These are phyloP conservation scores for Hypomecis atomaria DNA, from an alignment of 2,888 invertebrate species.

Conservation along the genomic window DNA sequence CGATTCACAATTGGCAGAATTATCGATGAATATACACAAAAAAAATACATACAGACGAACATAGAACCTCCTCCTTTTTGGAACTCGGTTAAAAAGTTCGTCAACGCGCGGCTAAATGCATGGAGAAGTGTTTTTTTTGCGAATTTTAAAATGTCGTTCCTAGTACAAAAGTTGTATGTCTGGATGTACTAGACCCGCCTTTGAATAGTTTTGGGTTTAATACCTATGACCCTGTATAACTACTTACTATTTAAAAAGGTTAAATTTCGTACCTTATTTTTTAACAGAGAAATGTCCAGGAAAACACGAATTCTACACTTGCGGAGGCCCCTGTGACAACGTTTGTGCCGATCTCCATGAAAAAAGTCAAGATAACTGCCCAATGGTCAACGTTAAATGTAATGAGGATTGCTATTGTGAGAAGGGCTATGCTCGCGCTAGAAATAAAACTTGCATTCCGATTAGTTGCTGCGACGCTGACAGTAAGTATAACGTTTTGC, in stretches of 20 bases:
- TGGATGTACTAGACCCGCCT: too few relatives aligned
- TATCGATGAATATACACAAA: too few relatives aligned
- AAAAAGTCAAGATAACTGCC: slow-evolving; percentile 49
- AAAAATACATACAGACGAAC: too few relatives aligned
- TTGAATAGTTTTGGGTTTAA: too few relatives aligned
- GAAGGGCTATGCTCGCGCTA: slow-evolving; percentile 52
- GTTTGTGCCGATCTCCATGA: slow-evolving; percentile 47
- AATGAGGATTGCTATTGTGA: slow-evolving; percentile 57
- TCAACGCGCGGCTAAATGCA: too few relatives aligned
- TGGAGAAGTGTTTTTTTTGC: too few relatives aligned
- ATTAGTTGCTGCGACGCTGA: slow-evolving; percentile 40
- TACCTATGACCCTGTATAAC: too few relatives aligned
- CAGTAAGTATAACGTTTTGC: background rate
- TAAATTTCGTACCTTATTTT: background rate
- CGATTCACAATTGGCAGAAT: too few relatives aligned
- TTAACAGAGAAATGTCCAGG: slow-evolving; percentile 48
- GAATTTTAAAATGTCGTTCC: too few relatives aligned
- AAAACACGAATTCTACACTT: slow-evolving; percentile 47
- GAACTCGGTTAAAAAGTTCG: too few relatives aligned
- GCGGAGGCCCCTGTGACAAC: slow-evolving; percentile 56
- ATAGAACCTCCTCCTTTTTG: too few relatives aligned
- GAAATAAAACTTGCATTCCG: slow-evolving; percentile 50
- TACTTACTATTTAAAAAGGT: background rate
- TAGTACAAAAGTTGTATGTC: too few relatives aligned
- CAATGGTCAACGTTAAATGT: slow-evolving; percentile 50